phyloP scores from a whole-genome alignment of 1,140 invertebrate species.

The Tyrophagus putrescentiae region DNA sequence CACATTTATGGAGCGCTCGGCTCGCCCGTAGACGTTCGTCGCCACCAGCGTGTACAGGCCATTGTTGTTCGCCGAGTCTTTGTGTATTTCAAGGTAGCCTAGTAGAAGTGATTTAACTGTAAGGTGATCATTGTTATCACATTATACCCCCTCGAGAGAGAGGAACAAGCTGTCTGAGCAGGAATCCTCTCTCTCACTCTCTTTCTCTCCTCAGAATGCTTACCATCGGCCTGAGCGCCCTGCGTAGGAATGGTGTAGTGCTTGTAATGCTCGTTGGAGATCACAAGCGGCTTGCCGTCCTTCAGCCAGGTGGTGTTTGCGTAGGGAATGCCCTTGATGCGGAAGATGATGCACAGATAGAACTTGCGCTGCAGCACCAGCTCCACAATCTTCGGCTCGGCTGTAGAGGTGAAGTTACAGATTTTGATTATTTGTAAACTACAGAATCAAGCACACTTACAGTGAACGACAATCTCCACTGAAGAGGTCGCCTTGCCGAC shows the following conservation, averaged over 20 bases:
- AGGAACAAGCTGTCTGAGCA: too few species aligned
- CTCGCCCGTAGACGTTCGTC: slow-evolving; percentile 28
- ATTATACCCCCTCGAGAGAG: too few species aligned
- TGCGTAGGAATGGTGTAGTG: too few species aligned
- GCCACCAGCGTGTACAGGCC: slow-evolving; percentile 31
- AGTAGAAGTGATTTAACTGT: too few species aligned
- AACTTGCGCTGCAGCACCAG: slow-evolving; percentile 24
- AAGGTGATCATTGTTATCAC: too few species aligned
- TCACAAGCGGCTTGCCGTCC: slow-evolving; percentile 26
- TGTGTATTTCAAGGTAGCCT: slow-evolving; percentile 25
- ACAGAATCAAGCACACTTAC: slow-evolving; percentile 18
- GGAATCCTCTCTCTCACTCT: too few species aligned
- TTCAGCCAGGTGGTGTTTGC: slow-evolving; percentile 28
- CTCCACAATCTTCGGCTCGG: slow-evolving; percentile 23
- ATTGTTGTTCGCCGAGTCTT: slow-evolving; percentile 27
- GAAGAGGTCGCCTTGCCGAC: slow-evolving; percentile 20
- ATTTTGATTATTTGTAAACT: neutral
- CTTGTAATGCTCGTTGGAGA: slow-evolving; percentile 6
- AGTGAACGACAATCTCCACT: slow-evolving; percentile 20
- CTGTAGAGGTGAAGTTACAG: slow-evolving; percentile 19
- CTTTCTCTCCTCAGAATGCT: too few species aligned
- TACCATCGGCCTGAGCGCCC: too few species aligned
- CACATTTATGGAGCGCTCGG: slow-evolving; percentile 23
- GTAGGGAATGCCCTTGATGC: slow-evolving; percentile 29
- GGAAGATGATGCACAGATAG: slow-evolving; percentile 30